phyloP scores from a whole-genome alignment of 2,888 invertebrate species.

The Pristionchus exspectatus region DNA sequence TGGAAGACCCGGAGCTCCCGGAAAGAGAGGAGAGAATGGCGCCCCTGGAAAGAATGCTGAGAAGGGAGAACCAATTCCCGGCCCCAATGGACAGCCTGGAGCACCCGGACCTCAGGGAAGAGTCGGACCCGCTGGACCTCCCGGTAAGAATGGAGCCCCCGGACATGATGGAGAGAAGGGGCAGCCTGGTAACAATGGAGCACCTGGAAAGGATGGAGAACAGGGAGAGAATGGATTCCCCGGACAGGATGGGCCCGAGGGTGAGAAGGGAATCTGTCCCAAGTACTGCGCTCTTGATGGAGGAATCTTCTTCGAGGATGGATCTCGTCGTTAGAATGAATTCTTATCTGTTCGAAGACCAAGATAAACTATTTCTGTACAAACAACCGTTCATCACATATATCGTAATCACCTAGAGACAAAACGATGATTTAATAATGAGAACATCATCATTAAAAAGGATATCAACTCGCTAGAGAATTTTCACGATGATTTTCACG shows the following conservation, averaged over 20 bases:
- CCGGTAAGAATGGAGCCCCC: not conserved
- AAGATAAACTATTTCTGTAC: constrained; percentile 33
- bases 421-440: not conserved
- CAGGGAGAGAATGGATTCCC: constrained; percentile 12
- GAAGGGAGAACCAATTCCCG: constrained; percentile 10
- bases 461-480: not conserved
- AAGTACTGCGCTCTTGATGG: constrained; percentile 58
- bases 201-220: constrained; percentile 25
- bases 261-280: constrained; percentile 49
- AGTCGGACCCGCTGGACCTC: constrained; percentile 41
- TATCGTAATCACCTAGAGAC: not conserved
- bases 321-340: constrained; percentile 54
- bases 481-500: not conserved
- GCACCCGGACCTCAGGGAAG: constrained; percentile 66
- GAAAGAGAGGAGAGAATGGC: constrained; percentile 57
- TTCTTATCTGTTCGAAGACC: not conserved
- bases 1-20: constrained; percentile 61
- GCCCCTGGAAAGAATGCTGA: constrained; percentile 36
- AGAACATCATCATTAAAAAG: not conserved
- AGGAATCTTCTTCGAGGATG: constrained; percentile 61
- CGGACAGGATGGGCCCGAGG: constrained; percentile 20
- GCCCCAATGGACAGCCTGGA: constrained; percentile 62
- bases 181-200: constrained; percentile 24
- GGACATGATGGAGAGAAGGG: constrained; percentile 14
- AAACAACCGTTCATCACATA: not conserved